A percentile compares a stretch with the other conserved stretches of the same genome.
These are phyloP conservation scores for Sinelater perroti DNA, from an alignment of 2,888 invertebrate genomes.

Conservation along the genomic window DNA sequence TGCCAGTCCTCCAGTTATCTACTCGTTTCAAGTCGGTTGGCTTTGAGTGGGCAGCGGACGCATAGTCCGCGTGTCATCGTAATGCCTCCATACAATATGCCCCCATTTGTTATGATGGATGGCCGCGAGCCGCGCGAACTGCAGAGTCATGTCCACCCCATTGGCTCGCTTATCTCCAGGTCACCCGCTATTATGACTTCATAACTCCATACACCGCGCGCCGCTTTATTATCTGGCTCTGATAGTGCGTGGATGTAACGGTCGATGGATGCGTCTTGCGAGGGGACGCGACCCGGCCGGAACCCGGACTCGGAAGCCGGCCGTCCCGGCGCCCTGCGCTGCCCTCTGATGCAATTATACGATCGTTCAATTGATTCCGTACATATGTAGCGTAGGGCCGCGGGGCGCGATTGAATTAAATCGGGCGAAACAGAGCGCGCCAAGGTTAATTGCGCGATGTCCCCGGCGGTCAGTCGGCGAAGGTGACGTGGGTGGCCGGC, in stretches of 20 bases:
- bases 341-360: conserved; percentile 36
- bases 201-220: conserved; percentile 39
- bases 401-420: conserved; percentile 21
- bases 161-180: conserved; percentile 50
- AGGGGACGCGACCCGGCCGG: conserved; percentile 35
- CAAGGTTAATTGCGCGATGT: conserved; percentile 22
- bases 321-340: conserved; percentile 16
- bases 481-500: conserved; percentile 32
- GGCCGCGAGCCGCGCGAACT: conserved; percentile 40
- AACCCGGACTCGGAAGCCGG: conserved; percentile 32
- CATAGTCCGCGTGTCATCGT: conserved; percentile 36
- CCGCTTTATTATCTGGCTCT: conserved; percentile 38
- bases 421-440: conserved; percentile 14
- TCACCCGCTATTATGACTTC: conserved; percentile 43
- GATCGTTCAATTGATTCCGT: conserved; percentile 35
- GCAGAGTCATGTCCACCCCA: conserved; percentile 57
- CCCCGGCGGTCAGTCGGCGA: conserved; percentile 13
- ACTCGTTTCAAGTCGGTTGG: conserved; percentile 38
- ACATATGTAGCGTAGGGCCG: conserved; percentile 36
- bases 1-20: conserved; percentile 26
- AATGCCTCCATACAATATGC: conserved; percentile 37
- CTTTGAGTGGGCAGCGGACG: conserved; percentile 38
- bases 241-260: conserved; percentile 40
- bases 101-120: conserved; percentile 38
- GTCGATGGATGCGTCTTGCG: conserved; percentile 34